Evolutionary conservation across 2,888 invertebrate species (phyloP), one percentile per base, ranked within the genome.

Genomic region (Lepidocyrtinus sp.): DNA sequence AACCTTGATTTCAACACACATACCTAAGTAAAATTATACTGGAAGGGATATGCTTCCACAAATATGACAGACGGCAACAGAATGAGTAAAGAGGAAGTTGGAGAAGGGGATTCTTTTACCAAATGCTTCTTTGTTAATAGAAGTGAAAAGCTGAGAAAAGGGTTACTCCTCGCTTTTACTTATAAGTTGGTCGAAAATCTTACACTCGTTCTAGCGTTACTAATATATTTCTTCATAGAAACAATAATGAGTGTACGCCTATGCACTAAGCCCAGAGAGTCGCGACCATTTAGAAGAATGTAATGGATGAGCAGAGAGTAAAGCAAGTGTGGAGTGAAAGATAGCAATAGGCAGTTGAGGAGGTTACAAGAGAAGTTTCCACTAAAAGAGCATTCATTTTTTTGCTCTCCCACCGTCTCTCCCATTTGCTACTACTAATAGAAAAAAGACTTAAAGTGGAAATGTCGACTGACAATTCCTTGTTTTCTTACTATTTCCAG

Each of bases 391-490:
- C 50, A 17, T 17, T n/a, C n/a, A n/a, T n/a, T n/a, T 50, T 50
- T 50, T 64, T 64, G 26, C 26, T 25, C 64, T 64, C 15, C 50
- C 50, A 24, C 21, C 17, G 2, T 24, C 15, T 27, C 2, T 27
- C 45, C 26, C 45, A 45, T 67, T 61, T 50, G 50, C 50, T 50
- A 17, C 5, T 12, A 36, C 50, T 50, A 50, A 50, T 50, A 50
- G 50, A 50, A 50, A 50, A 50, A 50, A 50, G 50, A 50, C 61
- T 24, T n/a, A 63, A 63, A 65, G 27, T 65, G 68, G 68, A 59
- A 24, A 70, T 70, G 70, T 61, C 59, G 70, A 70, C 59, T 70
- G 70, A 70, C 69, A 69, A 24, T 46, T 50, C 50, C 15, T 12
- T 50, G 50, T 12, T 12, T 50, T 50, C 50, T 12, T 50, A 2